phyloP scores from a whole-genome alignment of 2,113 vertebrate genomes.

The Nothoprocta perdicaria region DNA sequence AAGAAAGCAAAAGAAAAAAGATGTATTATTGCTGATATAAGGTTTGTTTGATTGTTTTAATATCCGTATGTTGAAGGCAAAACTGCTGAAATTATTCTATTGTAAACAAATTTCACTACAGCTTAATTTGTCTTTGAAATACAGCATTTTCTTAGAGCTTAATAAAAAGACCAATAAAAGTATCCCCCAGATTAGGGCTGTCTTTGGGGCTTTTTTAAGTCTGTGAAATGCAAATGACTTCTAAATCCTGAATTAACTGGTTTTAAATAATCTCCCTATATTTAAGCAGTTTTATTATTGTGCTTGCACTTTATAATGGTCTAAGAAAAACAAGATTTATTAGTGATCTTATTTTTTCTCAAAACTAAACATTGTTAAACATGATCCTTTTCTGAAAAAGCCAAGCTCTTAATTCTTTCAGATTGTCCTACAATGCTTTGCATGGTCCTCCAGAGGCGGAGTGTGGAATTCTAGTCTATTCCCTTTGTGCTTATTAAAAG shows the following conservation, averaged over 20 bases:
- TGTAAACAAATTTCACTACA: background rate
- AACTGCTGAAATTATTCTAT: background rate
- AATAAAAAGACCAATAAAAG: background rate
- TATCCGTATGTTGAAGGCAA: background rate
- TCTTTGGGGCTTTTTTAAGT: background rate
- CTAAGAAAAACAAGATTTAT: background rate
- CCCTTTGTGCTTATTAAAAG: background rate
- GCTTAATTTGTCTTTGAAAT: background rate
- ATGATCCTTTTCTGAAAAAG: background rate
- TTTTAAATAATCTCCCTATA: slow-evolving; percentile 8
- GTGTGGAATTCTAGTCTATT: background rate
- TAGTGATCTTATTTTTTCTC: slow-evolving; percentile 11
- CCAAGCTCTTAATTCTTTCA: background rate
- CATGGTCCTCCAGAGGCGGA: background rate
- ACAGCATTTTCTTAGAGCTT: background rate
- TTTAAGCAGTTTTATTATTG: slow-evolving; percentile 7
- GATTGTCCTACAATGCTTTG: background rate
- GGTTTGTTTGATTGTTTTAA: background rate
- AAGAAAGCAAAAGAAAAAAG: background rate
- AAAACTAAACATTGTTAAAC: slow-evolving; percentile 20
- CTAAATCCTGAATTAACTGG: slow-evolving; percentile 4
- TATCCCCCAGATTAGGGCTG: background rate
- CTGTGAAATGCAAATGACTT: slow-evolving; percentile 42
- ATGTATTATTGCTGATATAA: background rate
- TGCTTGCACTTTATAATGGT: slow-evolving; percentile 1